These are phyloP conservation scores for Aurelia coerulea DNA, from an alignment of 30 jellyfish, hydroid and myxozoan genomes.

Conservation along the genomic window DNA sequence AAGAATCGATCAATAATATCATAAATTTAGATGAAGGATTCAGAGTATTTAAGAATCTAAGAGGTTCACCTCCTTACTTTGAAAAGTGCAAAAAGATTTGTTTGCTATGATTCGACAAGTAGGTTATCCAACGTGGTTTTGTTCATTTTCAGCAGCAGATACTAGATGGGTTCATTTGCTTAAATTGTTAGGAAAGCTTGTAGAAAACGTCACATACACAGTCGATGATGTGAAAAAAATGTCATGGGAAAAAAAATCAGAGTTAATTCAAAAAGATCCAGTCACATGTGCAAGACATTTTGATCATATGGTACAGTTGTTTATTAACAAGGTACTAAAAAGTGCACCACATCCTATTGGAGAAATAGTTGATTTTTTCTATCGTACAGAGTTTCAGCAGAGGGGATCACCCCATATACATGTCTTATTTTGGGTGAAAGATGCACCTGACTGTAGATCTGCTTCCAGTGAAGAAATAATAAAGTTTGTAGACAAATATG, in stretches of 20 bases:
- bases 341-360: slow-evolving; percentile 23
- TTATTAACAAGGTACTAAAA: slow-evolving; percentile 6
- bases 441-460: slow-evolving; percentile 28
- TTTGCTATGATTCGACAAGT: slow-evolving; percentile 56
- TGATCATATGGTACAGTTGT: slow-evolving; percentile 19
- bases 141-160: slow-evolving; percentile 62
- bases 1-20: background rate
- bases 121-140: slow-evolving; percentile 48
- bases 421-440: slow-evolving; percentile 33
- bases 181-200: background rate
- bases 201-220: background rate
- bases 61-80: slow-evolving; percentile 53
- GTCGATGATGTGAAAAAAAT: background rate
- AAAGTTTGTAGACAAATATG: slow-evolving; percentile 42
- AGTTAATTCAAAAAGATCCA: slow-evolving; percentile 2
- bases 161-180: slow-evolving; percentile 22
- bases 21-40: slow-evolving; percentile 37
- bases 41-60: slow-evolving; percentile 17
- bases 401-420: slow-evolving; percentile 56
- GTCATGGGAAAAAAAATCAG: slow-evolving; percentile 44
- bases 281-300: background rate
- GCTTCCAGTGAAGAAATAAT: background rate
- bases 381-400: slow-evolving; percentile 28
- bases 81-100: slow-evolving; percentile 39
- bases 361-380: slow-evolving; percentile 2